Evolutionary conservation across 2,888 invertebrate species (phyloP), one percentile per base, ranked within the genome.

Genomic region (Torymus texanus): DNA sequence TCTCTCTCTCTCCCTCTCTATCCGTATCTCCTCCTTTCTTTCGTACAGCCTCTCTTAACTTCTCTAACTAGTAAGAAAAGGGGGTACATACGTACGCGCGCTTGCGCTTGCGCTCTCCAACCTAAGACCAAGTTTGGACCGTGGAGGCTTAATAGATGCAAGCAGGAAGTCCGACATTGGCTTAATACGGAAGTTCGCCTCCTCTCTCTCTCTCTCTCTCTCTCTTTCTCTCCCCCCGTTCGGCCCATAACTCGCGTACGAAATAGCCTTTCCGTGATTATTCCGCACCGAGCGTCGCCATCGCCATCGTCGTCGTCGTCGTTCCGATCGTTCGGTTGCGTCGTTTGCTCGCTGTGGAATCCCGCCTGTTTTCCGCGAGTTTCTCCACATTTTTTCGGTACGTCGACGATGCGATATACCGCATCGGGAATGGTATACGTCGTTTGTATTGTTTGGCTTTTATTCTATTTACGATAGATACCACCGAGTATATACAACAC

Each of bases 141-240:
- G 71, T 53, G 5, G 58, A 63, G 66, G 66, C 62, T 80, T 80
- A 77, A 80, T 80, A 77, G 80, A 76, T 77, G 73, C 80, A 76
- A 80, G 76, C 80, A 80, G 80, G 80, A 80, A 77, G 74, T 78
- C 74, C 80, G 71, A 78, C 80, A 80, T 80, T 78, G 80, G 77
- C 80, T 80, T 80, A 80, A 80, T 80, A 75, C 80, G 80, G 80
- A 80, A 80, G 80, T 78, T 70, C 51, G n/a, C 65, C 18, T 50
- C 11, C 68, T 53, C 67, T 51, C 41, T 55, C 50, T 59, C 53
- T 21, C 75, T 55, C 55, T 66, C 24, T 14, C 51, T 50, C 71
- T 21, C 58, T 72, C 61, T n/a, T 51, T 13, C 18, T 51, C 41
- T 51, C 61, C 21, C 59, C 53, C 58, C 18, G 16, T 29, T 29